Evolutionary conservation across 2,113 vertebrate species (phyloP).

Genomic region (Pachyramphus minor): DNA sequence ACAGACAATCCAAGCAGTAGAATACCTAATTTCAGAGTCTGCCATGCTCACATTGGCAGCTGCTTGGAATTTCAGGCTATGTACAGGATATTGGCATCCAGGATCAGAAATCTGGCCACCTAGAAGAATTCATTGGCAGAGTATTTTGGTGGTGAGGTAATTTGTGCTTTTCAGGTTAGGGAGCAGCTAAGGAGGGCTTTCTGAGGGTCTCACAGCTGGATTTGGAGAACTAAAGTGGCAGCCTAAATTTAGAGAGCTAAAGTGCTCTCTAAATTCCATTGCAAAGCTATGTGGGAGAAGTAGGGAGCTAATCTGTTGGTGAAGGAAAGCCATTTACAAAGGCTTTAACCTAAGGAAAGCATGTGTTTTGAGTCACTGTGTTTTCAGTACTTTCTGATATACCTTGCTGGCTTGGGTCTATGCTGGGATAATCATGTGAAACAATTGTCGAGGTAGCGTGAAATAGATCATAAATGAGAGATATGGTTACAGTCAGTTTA

Average conservation of each 20-base stretch:
- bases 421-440: background rate
- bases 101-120: background rate
- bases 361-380: background rate
- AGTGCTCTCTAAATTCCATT: background rate
- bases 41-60: background rate
- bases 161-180: background rate
- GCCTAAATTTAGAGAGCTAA: constrained; percentile 1
- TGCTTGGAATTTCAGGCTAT: background rate
- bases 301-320: background rate
- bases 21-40: background rate
- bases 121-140: background rate
- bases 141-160: background rate
- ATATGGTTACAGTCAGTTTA: background rate
- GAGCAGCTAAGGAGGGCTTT: constrained; percentile 10
- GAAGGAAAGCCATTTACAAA: background rate
- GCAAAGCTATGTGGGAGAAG: background rate
- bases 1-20: background rate
- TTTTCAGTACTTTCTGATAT: background rate
- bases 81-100: background rate
- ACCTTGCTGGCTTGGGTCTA: background rate
- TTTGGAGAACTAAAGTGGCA: background rate
- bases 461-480: background rate
- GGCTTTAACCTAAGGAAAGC: background rate
- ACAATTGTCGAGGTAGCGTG: background rate
- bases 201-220: constrained; percentile 3